Conservation (phyloP, 2,113 vertebrate genomes). For the Seriola dumerili region DNA sequence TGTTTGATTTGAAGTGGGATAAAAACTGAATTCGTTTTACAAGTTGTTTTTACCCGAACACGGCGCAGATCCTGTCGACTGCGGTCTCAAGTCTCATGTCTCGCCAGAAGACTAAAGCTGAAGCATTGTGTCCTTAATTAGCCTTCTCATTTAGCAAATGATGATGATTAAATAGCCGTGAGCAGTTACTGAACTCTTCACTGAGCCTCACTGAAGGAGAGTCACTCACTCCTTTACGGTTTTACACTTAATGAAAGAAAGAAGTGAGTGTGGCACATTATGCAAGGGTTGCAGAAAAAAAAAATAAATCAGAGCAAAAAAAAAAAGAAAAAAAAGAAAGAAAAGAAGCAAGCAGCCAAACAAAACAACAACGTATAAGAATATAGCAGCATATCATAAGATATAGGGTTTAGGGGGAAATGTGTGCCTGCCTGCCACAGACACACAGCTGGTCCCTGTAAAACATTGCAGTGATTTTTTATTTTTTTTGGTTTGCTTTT, state of each 20-base stretch:
- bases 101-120: slow-evolving; percentile 21
- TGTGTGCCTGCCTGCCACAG: not conserved
- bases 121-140: slow-evolving; percentile 53
- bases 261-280: not conserved
- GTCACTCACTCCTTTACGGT: not conserved
- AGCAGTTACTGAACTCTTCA: slow-evolving; percentile 13
- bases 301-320: not conserved
- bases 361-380: not conserved
- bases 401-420: not conserved
- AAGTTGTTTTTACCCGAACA: slow-evolving; percentile 14
- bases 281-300: not conserved
- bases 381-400: not conserved
- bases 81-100: not conserved
- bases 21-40: slow-evolving; percentile 19
- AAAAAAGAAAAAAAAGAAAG: no score
- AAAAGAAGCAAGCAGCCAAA: not conserved
- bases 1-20: slow-evolving; percentile 17
- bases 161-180: slow-evolving; percentile 33
- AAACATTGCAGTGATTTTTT: not conserved
- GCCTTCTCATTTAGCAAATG: slow-evolving; percentile 29
- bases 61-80: not conserved
- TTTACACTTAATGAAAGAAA: not conserved
- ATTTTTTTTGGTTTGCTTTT: not conserved
- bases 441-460: slow-evolving; percentile 11
- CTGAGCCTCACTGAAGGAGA: not conserved